Base-by-base conservation (phyloP, 2,888 invertebrate genomes). In the Leucophenga montana region DNA sequence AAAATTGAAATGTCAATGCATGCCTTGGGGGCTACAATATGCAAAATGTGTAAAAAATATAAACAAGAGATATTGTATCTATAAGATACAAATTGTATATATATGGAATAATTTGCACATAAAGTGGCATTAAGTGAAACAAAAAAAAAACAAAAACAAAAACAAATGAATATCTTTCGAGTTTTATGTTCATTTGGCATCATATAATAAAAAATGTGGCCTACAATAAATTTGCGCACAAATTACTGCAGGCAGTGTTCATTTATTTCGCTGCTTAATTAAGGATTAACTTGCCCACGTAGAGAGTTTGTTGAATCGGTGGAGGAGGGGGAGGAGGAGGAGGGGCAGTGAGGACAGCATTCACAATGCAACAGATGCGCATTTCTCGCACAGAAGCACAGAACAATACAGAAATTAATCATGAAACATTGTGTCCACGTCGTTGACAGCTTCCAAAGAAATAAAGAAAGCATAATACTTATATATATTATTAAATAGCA, bases 371-470 rank as follows among this genome's bases (percentile, higher is more conserved):
- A 78, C 80, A 80, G 78, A 81, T 81, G 82, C 75, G 75, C 73
- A 62, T 59, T 59, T 59, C 33, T 20, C 76, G 70, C 74, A 70
- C 73, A 72, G 69, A 70, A 65, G 69, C 73, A 48, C 20, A 62
- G 76, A 78, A 82, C 80, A 81, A 81, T 78, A 73, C 69, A 56
- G 74, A 72, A 81, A 81, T 81, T 81, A 79, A 81, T 81, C 80
- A 81, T 74, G 71, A 69, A 73, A 77, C 74, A 72, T 79, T 81
- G 39, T 8, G 39, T 39, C 11, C 74, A 73, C 61, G 66, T 61
- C 66, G 76, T 71, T 71, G 71, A 13, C 64, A 59, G 66, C 67
- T 69, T 70, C n/a, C 13, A 39, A 46, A 46, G 18, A 46, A 22
- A 64, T 8, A 18, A 64, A 64, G 13, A 64, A 46, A 48, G 9